These are phyloP conservation scores for Gastracanthus pulcherrimus DNA, from an alignment of 2,888 invertebrate species.

Conservation along the genomic window DNA sequence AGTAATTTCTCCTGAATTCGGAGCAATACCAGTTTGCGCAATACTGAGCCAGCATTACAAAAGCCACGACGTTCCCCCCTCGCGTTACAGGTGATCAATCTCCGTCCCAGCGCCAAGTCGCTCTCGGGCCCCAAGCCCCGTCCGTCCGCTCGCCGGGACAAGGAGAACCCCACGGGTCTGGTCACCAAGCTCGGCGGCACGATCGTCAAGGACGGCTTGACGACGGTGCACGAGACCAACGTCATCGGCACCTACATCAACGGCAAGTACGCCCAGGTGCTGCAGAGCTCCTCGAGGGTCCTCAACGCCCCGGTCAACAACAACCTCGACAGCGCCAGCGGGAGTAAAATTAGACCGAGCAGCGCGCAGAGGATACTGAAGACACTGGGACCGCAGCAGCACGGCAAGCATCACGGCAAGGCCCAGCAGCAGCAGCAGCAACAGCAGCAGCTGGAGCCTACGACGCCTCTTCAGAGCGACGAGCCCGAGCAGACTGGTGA, in stretches of 20 bases:
- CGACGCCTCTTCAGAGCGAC: conserved; percentile 14
- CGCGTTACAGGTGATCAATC: conserved; percentile 83
- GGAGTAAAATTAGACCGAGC: conserved; percentile 84
- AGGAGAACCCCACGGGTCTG: conserved; percentile 87
- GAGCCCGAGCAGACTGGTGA: conserved; percentile 35
- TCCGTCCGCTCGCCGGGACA: conserved; percentile 82
- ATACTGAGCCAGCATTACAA: too few species aligned
- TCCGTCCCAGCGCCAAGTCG: conserved; percentile 83
- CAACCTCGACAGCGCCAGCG: conserved; percentile 59
- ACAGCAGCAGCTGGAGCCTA: conserved; percentile 50
- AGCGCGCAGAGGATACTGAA: conserved; percentile 85
- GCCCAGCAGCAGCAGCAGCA: conserved; percentile 76
- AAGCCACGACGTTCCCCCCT: too few species aligned
- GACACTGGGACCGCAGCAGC: conserved; percentile 84
- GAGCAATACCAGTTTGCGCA: too few species aligned
- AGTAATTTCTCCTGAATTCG: too few species aligned
- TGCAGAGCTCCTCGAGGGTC: conserved; percentile 89
- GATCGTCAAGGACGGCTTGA: conserved; percentile 88
- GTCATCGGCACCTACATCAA: conserved; percentile 94
- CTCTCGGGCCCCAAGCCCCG: conserved; percentile 69
- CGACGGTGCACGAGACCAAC: conserved; percentile 92
- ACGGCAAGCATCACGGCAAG: conserved; percentile 69
- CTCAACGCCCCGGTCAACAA: conserved; percentile 69
- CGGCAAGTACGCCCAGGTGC: conserved; percentile 91
- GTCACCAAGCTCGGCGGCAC: conserved; percentile 92